Percentiles rank a stretch among this genome's conserved stretches.
Conservation (phyloP, 2,797 vertebrate species). For the Ptychadena robeensis region DNA sequence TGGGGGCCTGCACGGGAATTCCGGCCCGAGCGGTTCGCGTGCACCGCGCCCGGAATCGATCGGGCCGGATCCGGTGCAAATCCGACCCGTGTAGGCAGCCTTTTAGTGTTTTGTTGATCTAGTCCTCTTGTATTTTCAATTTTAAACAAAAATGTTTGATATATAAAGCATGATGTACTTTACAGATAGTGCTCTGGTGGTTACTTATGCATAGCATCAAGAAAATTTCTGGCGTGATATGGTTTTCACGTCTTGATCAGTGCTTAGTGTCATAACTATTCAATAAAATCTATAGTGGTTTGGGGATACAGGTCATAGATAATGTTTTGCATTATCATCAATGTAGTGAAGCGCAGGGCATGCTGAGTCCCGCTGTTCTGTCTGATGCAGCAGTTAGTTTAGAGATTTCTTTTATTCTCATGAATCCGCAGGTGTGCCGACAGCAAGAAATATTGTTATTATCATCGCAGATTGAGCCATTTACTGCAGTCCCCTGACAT, state of each 20-base stretch:
- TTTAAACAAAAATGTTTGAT: too few relatives aligned
- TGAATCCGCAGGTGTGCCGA: constrained; percentile 47
- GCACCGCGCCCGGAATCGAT: too few relatives aligned
- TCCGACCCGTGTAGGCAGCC: too few relatives aligned
- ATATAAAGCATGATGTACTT: too few relatives aligned
- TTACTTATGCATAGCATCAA: neutral
- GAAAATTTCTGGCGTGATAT: neutral
- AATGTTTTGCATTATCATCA: constrained; percentile 52
- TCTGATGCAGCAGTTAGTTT: constrained; percentile 48
- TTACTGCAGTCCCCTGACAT: constrained; percentile 19
- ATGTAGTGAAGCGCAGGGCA: constrained; percentile 32
- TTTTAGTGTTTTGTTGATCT: too few relatives aligned
- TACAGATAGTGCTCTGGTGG: neutral
- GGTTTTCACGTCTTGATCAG: constrained; percentile 33
- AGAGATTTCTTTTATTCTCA: constrained; percentile 47
- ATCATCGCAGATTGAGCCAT: constrained; percentile 46
- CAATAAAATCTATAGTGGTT: constrained; percentile 53
- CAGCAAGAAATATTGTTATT: constrained; percentile 40
- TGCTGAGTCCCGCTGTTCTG: constrained; percentile 37
- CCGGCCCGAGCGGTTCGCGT: too few relatives aligned
- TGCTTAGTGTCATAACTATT: constrained; percentile 43
- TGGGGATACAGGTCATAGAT: constrained; percentile 44
- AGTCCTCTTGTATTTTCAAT: too few relatives aligned
- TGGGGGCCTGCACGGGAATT: too few relatives aligned
- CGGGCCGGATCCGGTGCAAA: too few relatives aligned